Evolutionary conservation across 2,113 vertebrate species (phyloP).

Genomic region (Ondatra zibethicus): DNA sequence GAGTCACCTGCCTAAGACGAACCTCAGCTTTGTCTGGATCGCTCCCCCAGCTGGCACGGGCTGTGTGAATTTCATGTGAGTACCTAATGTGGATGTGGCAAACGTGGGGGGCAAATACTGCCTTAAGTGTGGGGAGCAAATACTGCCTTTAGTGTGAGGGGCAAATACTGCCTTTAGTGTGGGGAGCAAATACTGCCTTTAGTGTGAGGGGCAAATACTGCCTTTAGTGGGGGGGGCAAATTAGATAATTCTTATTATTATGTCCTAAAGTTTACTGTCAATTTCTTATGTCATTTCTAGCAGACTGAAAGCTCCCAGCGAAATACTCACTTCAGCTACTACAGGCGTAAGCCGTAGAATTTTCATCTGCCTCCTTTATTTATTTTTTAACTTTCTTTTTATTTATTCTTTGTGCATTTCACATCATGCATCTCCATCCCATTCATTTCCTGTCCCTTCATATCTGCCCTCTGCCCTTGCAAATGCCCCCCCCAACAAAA

Average conservation of each 20-base stretch:
- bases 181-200: too few relatives aligned
- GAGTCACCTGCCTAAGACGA: constrained; percentile 96
- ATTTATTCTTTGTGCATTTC: background rate
- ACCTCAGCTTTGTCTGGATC: constrained; percentile 98
- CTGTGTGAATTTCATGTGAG: constrained; percentile 99
- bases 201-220: too few relatives aligned
- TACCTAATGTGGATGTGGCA: constrained; percentile 20
- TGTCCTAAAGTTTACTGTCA: background rate
- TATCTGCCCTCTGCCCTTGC: background rate
- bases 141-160: too few relatives aligned
- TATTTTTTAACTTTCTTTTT: background rate
- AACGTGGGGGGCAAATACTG: too few relatives aligned
- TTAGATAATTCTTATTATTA: background rate
- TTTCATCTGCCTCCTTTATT: background rate
- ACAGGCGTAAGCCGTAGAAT: background rate
- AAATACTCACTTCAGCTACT: background rate
- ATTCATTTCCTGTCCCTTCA: background rate
- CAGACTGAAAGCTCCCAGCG: background rate
- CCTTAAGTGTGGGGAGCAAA: too few relatives aligned
- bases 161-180: too few relatives aligned
- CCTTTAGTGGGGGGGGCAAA: too few relatives aligned
- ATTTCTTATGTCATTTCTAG: background rate
- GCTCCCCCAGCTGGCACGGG: constrained; percentile 97
- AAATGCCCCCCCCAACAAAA: background rate
- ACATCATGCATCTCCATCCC: background rate